Base-by-base conservation (phyloP, 2,797 vertebrate genomes). In the Champsocephalus gunnari region DNA sequence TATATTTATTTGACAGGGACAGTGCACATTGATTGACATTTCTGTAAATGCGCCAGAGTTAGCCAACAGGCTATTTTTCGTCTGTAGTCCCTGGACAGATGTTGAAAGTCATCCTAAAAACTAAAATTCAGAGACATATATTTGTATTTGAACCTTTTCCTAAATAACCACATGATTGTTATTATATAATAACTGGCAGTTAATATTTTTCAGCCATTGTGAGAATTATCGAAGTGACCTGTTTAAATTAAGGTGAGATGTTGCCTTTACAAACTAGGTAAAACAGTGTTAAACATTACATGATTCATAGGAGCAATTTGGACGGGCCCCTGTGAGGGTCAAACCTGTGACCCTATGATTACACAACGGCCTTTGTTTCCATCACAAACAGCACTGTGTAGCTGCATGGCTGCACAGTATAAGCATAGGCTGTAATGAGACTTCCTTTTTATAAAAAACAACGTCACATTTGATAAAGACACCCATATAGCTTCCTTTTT, bases 381-480 rank as follows among this genome's bases (percentile, higher is more conserved):
- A 62, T 75, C 59, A 71, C 44, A 61, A 49, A 75, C 66, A 11
- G 13, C 4, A 48, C 54, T 28, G 28, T 45, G n/a, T 54, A 32
- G 63, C 76, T 75, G 43, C 47, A 60, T 57, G 69, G 53, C 62
- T 75, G 64, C 60, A 54, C 66, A 51, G 32, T 53, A 3, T 63
- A 51, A 77, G 68, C 73, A 38, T 2, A 28, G 13, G 32, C 69
- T 2, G 14, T 78, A 84, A 88, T 77, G 75, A 80, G 80, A 88
- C 77, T 81, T 88, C 75, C 73, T 28, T 28, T 59, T 76, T 56
- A 51, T 70, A 76, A 86, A 80, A 85, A 57, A 28, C 74, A 67
- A 50, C 66, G 85, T 90, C 85, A 87, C 75, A 47, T 89, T 80
- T 81, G 65, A 91, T 90, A 71, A 89, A 91, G 62, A 73, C 79